Base-by-base conservation (phyloP, 1,140 invertebrate genomes). In the Zelostemma sp. region DNA sequence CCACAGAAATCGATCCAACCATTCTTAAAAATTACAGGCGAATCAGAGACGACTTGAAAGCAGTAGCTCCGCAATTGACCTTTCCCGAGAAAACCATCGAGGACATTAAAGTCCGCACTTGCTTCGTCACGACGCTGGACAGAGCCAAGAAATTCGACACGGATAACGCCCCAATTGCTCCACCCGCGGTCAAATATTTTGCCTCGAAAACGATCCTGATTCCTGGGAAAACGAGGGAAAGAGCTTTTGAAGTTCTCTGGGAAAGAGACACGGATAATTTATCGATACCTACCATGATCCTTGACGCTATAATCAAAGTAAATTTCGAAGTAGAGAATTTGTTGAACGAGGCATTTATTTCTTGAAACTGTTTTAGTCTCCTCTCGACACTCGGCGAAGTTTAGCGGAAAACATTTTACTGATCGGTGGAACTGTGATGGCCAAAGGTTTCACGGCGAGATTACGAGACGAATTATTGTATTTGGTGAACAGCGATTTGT, bases 401-500 rank as follows among this genome's bases (percentile, higher is more conserved):
- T 83, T 97, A 25, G 90, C 93, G 0, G 91, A 93, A 79, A 96
- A 94, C 80, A 90, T 97, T 68, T 81, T 97, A 16, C 78, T 97
- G 0, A 90, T 93, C 54, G 96, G 96, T 40, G 96, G 96, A 9
- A 95, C 93, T 4, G 80, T 89, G 0, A 94, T 95, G 90, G 77
- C 93, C 11, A 90, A 90, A 63, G 95, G 96, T 0, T 91, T 97
- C 68, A 88, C 90, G 70, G 86, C 91, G 33, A 87, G 95, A 46
- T 82, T 97, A 0, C 87, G 91, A 67, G 79, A 86, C 1, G 95
- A 97, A 83, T 79, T 97, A n/a, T 84, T 90, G 55, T 75, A 88
- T 66, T 83, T 95, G 5, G 68, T 91, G 0, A 82, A 88, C n/a
- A 88, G 88, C 48, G 84, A 88, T 17, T 74, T 88, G 14, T 95